These are phyloP conservation scores for Falco naumanni DNA, from an alignment of 2,797 vertebrate species.

Conservation along the genomic window DNA sequence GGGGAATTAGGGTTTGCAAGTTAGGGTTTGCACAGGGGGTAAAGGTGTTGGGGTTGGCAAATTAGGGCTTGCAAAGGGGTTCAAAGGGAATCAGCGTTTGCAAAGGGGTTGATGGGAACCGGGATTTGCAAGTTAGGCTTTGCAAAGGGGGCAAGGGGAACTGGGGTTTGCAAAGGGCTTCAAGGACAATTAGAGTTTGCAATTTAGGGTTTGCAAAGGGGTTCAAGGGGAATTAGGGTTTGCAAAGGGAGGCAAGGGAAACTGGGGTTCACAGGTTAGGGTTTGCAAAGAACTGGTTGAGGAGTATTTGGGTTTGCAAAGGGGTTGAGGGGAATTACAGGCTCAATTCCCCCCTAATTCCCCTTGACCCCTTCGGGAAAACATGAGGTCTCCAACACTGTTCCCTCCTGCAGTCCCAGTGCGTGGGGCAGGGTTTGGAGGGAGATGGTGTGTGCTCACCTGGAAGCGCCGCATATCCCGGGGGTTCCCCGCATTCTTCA, in stretches of 20 bases:
- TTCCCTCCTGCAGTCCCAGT: background rate
- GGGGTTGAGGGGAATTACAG: background rate
- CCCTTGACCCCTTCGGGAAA: no score
- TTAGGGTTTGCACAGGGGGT: no score
- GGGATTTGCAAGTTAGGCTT: no score
- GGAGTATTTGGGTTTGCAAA: no score
- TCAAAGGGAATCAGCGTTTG: background rate
- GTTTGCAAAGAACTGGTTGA: background rate
- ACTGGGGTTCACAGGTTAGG: no score
- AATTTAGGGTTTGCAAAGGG: background rate
- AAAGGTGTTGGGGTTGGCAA: no score
- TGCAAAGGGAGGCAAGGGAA: no score
- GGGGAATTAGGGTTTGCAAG: background rate
- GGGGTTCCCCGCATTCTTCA: conserved; percentile 96
- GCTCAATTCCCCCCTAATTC: background rate
- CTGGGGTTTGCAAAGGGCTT: background rate
- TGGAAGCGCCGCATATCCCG: conserved; percentile 92
- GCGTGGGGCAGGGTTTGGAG: background rate
- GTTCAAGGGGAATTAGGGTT: background rate
- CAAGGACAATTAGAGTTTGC: no score
- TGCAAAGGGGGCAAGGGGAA: no score
- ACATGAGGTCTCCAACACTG: background rate
- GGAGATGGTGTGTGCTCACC: background rate
- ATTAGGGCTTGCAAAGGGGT: no score
- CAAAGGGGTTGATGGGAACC: background rate